These are phyloP conservation scores for Varanus salvator DNA, from an alignment of 2,113 vertebrate species.

Conservation along the genomic window DNA sequence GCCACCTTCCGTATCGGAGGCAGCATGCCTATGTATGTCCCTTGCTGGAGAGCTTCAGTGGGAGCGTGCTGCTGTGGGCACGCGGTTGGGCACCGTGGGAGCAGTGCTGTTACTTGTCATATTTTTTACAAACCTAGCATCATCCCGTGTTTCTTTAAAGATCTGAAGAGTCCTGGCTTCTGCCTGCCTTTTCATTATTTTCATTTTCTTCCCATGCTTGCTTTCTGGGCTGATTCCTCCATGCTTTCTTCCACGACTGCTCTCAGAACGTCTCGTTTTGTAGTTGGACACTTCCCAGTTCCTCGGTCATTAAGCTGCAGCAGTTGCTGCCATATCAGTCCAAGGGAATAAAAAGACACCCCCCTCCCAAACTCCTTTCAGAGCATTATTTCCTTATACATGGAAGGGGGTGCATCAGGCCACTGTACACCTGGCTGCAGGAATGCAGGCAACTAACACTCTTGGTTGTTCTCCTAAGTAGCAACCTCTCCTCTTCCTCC, in stretches of 20 bases:
- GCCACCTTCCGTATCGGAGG: no score
- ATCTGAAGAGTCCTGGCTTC: neutral
- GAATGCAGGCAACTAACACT: neutral
- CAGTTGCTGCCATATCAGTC: no score
- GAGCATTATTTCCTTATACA: neutral
- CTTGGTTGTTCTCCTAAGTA: neutral
- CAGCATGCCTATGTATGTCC: no score
- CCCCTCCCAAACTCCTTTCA: neutral
- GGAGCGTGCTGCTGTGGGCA: no score
- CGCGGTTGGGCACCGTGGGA: no score
- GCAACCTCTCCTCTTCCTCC: neutral
- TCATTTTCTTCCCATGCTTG: neutral
- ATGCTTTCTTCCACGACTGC: neutral
- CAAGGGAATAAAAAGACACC: neutral
- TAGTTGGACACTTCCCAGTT: neutral
- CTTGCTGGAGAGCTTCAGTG: no score
- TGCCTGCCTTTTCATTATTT: no score
- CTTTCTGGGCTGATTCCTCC: no score
- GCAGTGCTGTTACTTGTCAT: neutral
- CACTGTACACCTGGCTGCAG: neutral
- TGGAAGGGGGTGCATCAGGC: neutral
- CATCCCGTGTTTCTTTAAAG: neutral
- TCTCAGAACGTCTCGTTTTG: neutral
- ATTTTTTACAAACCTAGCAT: neutral
- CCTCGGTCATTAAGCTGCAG: neutral